Percentiles rank a stretch among this genome's conserved stretches.
phyloP scores from a whole-genome alignment of 1,140 invertebrate species.

The Macrobrachium rosenbergii region DNA sequence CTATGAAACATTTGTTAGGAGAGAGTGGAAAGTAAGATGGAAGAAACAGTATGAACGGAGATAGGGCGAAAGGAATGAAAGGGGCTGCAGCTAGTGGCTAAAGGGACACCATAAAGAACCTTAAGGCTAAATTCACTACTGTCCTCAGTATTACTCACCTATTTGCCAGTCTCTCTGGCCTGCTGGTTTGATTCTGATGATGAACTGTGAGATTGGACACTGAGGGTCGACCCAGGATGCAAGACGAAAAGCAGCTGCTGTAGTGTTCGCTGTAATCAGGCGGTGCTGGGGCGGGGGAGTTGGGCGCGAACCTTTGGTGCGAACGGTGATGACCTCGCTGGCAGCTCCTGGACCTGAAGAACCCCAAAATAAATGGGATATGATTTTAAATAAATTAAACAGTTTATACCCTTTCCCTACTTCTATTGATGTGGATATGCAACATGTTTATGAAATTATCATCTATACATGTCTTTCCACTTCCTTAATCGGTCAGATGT shows the following conservation, averaged over 20 bases:
- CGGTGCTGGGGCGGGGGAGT: slow-evolving; percentile 68
- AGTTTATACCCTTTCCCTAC: no score
- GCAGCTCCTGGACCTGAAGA: slow-evolving; percentile 67
- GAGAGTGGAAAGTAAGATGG: no score
- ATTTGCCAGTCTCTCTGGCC: slow-evolving; percentile 50
- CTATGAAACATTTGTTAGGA: no score
- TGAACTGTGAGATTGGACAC: slow-evolving; percentile 54
- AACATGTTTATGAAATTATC: no score
- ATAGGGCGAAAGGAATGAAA: no score
- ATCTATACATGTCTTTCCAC: no score
- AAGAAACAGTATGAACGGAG: no score
- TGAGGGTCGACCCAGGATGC: slow-evolving; percentile 42
- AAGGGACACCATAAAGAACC: no score
- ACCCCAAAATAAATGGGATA: neutral
- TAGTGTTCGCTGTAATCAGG: slow-evolving; percentile 52
- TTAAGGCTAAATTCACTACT: no score
- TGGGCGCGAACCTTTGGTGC: slow-evolving; percentile 70
- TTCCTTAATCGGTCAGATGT: no score
- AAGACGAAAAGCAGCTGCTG: slow-evolving; percentile 42
- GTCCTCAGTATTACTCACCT: slow-evolving; percentile 26
- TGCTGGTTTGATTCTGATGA: slow-evolving; percentile 47
- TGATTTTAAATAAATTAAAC: neutral
- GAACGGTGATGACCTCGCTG: slow-evolving; percentile 69
- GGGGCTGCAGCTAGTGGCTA: no score
- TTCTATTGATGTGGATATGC: no score